These are phyloP conservation scores for Sceliomorpha sp. DNA, from an alignment of 2,888 invertebrate species.

Conservation along the genomic window DNA sequence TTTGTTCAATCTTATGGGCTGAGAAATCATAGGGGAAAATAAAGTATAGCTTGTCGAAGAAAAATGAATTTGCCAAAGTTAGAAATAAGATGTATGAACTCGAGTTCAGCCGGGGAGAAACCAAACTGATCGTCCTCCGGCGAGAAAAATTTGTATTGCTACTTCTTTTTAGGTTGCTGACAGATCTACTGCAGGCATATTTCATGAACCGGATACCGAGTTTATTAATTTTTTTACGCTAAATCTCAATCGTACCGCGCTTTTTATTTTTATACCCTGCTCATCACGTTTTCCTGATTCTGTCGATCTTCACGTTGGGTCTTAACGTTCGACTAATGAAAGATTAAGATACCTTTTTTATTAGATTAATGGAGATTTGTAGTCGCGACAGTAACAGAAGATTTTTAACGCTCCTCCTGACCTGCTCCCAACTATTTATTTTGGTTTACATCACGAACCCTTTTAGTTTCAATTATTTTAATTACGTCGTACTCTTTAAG, in stretches of 20 bases:
- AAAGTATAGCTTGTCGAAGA: slow-evolving; percentile 41
- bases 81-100: slow-evolving; percentile 53
- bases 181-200: slow-evolving; percentile 56
- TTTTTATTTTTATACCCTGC: slow-evolving; percentile 37
- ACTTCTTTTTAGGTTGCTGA: slow-evolving; percentile 53
- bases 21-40: slow-evolving; percentile 51
- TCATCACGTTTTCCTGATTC: slow-evolving; percentile 16
- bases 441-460: too few species aligned
- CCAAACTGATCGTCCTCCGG: slow-evolving; percentile 54
- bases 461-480: too few species aligned
- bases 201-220: slow-evolving; percentile 53
- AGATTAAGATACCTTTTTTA: too few species aligned
- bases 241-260: slow-evolving; percentile 42
- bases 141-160: slow-evolving; percentile 54
- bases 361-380: too few species aligned
- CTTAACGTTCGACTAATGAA: too few species aligned
- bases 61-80: slow-evolving; percentile 42
- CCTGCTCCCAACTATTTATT: too few species aligned
- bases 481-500: too few species aligned
- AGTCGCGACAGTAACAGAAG: too few species aligned
- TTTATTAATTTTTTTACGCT: slow-evolving; percentile 53
- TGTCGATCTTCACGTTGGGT: too few species aligned
- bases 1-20: slow-evolving; percentile 24
- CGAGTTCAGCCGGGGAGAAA: slow-evolving; percentile 37
- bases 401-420: too few species aligned